Conservation (phyloP, 2,113 vertebrate genomes). For the Anguilla rostrata region DNA sequence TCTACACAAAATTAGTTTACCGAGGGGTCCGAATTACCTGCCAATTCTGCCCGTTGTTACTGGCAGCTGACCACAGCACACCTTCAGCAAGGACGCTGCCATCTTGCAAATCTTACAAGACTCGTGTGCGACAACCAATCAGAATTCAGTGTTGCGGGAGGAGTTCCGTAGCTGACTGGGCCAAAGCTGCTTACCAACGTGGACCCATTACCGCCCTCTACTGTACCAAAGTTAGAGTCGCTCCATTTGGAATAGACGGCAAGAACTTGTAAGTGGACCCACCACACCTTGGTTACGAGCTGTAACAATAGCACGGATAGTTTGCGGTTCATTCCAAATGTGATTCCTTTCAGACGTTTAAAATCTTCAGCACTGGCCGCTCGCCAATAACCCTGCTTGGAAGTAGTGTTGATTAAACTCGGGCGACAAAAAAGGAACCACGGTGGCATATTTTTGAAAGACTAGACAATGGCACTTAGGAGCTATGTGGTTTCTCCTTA, state of each 20-base stretch:
- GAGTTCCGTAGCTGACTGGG: no score
- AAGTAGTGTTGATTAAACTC: no score
- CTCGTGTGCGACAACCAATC: constrained; percentile 4
- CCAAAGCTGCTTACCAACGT: background rate
- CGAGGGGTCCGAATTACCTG: constrained; percentile 27
- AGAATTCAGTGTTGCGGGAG: background rate
- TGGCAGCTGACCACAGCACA: constrained; percentile 22
- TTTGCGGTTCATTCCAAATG: no score
- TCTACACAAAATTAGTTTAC: background rate
- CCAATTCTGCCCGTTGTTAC: background rate
- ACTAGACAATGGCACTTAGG: no score
- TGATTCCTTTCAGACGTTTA: no score
- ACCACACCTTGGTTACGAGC: no score
- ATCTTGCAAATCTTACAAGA: constrained; percentile 27
- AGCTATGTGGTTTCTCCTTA: no score
- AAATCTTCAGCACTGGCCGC: no score
- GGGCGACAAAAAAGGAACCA: no score
- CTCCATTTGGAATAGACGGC: background rate
- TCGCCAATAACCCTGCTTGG: no score
- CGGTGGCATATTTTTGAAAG: no score
- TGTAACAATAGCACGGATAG: no score
- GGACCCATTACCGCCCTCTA: background rate
- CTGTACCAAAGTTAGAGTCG: background rate
- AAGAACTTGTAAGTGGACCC: background rate
- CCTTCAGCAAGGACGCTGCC: constrained; percentile 38